Evolutionary conservation across 1,140 invertebrate species (phyloP), one percentile per base, ranked within the genome.

Genomic region (Trypoxylus dichotomus): DNA sequence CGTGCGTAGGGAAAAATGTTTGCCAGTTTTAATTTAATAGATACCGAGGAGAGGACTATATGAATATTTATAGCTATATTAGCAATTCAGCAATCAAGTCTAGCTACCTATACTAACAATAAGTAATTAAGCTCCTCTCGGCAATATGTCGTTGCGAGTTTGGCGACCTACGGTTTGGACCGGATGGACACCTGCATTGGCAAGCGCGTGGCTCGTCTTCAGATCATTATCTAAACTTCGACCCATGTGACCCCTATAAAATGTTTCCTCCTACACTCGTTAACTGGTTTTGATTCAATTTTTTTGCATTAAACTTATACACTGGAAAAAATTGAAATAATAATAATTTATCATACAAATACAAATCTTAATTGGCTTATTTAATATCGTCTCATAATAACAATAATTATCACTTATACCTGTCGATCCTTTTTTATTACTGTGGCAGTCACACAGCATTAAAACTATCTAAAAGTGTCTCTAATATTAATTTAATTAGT

Each of bases 141-240:
- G 73, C 74, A 79, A 79, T 41, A 79, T 79, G 78, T 79, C 60
- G 78, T 60, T 13, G 27, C 42, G 75, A 73, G 80, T 81, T 79
- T 79, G 75, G 78, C 78, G 80, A 81, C 78, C 79, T 78, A 47
- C 43, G 13, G 11, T 76, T 68, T 27, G 21, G 73, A 71, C 78
- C 74, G 74, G 76, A 81, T 76, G 82, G 78, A 79, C 82, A 83
- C 82, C 82, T 83, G 82, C 81, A 78, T 77, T 76, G 74, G 32
- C 32, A 37, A 37, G 71, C 82, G 82, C 82, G 82, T 83, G 81
- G 81, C 81, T 63, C 76, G 77, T 79, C 79, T 81, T 78, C 74
- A 82, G 82, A 83, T 82, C 79, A 76, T 81, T 77, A 82, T 82
- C 82, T 78, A 5, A n/a, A 58, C 77, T 77, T 75, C 79, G 81